phyloP scores from a whole-genome alignment of 1,140 invertebrate species.

The Drosophila tristis region DNA sequence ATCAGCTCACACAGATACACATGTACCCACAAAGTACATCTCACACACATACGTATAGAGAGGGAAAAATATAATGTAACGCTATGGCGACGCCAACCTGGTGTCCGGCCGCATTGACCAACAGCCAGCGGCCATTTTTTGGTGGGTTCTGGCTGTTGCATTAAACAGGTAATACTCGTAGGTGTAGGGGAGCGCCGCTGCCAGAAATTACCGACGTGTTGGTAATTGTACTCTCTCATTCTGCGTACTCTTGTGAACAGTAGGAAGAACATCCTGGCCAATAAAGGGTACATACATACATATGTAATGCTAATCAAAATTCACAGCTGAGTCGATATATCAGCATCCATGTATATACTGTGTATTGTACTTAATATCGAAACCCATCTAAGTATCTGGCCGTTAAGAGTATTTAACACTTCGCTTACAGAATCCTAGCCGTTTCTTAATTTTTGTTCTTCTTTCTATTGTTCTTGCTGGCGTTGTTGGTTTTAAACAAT shows the following conservation, averaged over 20 bases:
- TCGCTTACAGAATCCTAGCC: no score
- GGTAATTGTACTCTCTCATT: background rate
- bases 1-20: conserved; percentile 24
- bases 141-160: conserved; percentile 36
- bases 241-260: no score
- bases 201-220: conserved; percentile 51
- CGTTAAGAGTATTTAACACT: no score
- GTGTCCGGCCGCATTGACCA: conserved; percentile 79
- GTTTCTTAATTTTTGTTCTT: background rate
- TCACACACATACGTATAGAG: conserved; percentile 9
- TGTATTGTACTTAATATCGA: no score
- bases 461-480: conserved; percentile 39
- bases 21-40: conserved; percentile 1
- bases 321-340: no score
- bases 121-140: conserved; percentile 73
- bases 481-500: conserved; percentile 61
- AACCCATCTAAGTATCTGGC: no score
- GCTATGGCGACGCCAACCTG: conserved; percentile 68
- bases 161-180: conserved; percentile 33
- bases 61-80: conserved; percentile 58
- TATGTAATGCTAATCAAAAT: no score
- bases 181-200: conserved; percentile 34
- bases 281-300: no score
- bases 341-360: no score
- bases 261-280: no score